Percentiles rank a stretch among this genome's conserved stretches.
Evolutionary conservation across 2,797 vertebrate species (phyloP).

Genomic region (Nyctibius grandis): DNA sequence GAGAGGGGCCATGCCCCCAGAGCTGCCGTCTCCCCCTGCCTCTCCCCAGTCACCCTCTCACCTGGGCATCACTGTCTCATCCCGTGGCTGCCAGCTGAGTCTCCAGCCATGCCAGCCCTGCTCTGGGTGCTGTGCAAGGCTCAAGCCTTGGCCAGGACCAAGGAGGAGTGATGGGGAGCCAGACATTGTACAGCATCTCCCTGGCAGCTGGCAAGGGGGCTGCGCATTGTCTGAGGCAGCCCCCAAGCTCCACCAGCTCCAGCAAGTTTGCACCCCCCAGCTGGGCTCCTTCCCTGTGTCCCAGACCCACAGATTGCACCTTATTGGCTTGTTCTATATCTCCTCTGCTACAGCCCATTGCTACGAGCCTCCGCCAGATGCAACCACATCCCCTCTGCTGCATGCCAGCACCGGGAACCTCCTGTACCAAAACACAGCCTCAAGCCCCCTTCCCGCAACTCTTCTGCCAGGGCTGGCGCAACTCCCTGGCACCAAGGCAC

Average conservation of each 20-base stretch:
- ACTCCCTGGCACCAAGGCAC: background rate
- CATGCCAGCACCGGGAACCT: background rate
- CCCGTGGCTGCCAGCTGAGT: background rate
- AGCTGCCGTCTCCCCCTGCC: background rate
- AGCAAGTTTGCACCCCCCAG: background rate
- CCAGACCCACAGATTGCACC: background rate
- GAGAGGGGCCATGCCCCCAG: background rate
- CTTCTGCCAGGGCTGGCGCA: background rate
- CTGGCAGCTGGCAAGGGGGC: background rate
- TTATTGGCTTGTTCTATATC: background rate
- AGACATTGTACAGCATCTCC: background rate
- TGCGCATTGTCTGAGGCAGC: background rate
- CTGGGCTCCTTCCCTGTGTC: background rate
- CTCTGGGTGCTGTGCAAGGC: background rate
- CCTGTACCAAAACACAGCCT: background rate
- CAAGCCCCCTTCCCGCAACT: background rate
- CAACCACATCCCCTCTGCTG: background rate
- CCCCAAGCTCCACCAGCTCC: background rate
- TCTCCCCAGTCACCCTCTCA: background rate
- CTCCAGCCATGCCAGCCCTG: background rate
- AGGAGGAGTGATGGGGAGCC: background rate
- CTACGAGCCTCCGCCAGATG: background rate
- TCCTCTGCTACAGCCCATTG: background rate
- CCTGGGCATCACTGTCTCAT: background rate
- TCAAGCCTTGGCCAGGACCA: background rate